Percentiles rank a stretch among this genome's conserved stretches.
Evolutionary conservation across 2,888 invertebrate species (phyloP).

Genomic region (Acrobasis repandana): DNA sequence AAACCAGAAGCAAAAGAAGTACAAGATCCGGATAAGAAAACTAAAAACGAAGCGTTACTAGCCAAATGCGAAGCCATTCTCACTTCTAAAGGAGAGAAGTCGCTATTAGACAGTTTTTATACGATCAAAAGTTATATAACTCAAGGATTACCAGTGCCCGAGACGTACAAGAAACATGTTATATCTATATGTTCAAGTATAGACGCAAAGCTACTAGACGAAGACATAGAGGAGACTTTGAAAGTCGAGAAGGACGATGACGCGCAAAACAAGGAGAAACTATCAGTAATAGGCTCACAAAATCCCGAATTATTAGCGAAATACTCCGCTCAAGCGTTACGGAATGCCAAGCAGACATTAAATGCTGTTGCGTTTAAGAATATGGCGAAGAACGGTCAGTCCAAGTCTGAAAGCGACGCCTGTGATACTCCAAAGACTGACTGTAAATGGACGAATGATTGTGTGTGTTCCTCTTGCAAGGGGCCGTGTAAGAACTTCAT

Average conservation of each 20-base stretch:
- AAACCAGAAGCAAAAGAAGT: conserved; percentile 34
- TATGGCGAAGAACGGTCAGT: conserved; percentile 60
- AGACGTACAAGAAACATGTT: conserved; percentile 69
- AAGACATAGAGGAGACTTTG: conserved; percentile 55
- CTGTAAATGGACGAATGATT: conserved; percentile 74
- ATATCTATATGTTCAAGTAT: conserved; percentile 70
- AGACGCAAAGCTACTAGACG: conserved; percentile 64
- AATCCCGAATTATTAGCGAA: conserved; percentile 67
- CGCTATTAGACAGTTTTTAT: conserved; percentile 67
- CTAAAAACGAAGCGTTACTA: conserved; percentile 59
- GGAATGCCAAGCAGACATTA: conserved; percentile 67
- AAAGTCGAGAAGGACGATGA: conserved; percentile 43
- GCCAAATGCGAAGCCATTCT: conserved; percentile 70
- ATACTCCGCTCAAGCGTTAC: conserved; percentile 68
- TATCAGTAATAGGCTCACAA: conserved; percentile 49
- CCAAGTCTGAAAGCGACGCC: conserved; percentile 64
- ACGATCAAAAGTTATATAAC: conserved; percentile 70
- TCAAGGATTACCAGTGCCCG: conserved; percentile 67
- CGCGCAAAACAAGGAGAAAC: conserved; percentile 37
- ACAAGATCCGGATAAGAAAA: conserved; percentile 42
- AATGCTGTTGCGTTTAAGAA: conserved; percentile 70
- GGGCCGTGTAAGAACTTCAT: conserved; percentile 46
- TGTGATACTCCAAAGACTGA: conserved; percentile 68
- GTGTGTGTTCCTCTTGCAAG: conserved; percentile 61
- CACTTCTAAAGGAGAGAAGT: conserved; percentile 66